Conservation (phyloP, 1,140 invertebrate species). For the Pentalonia nigronervosa region DNA sequence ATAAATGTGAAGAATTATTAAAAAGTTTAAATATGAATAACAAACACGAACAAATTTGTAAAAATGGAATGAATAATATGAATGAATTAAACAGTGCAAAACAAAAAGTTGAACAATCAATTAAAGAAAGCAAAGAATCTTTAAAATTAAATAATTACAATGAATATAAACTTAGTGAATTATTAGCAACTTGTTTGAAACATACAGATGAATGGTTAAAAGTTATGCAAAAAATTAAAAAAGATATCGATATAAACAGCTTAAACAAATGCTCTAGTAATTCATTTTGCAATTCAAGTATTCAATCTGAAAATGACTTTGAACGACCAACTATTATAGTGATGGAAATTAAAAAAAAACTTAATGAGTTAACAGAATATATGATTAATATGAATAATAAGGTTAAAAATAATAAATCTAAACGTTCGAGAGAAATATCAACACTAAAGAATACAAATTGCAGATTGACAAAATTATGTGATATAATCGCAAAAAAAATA, state of each 20-base stretch:
- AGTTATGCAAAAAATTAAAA: constrained; percentile 19
- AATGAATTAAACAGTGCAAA: background rate
- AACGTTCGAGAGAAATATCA: constrained; percentile 14
- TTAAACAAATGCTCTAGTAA: background rate
- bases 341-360: background rate
- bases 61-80: background rate
- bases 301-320: constrained; percentile 24
- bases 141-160: background rate
- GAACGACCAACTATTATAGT: background rate
- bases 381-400: background rate
- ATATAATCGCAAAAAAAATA: background rate
- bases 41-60: background rate
- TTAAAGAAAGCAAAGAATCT: constrained; percentile 7
- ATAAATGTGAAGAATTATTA: background rate
- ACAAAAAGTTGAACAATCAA: constrained; percentile 9
- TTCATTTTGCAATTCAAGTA: constrained; percentile 25
- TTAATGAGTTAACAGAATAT: constrained; percentile 16
- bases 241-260: background rate
- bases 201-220: background rate
- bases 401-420: background rate
- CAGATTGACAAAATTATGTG: background rate
- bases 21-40: background rate
- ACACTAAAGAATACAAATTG: background rate
- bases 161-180: background rate
- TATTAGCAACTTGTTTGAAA: constrained; percentile 2